These are phyloP conservation scores for Phlogophora meticulosa DNA, from an alignment of 2,888 invertebrate species.

Conservation along the genomic window DNA sequence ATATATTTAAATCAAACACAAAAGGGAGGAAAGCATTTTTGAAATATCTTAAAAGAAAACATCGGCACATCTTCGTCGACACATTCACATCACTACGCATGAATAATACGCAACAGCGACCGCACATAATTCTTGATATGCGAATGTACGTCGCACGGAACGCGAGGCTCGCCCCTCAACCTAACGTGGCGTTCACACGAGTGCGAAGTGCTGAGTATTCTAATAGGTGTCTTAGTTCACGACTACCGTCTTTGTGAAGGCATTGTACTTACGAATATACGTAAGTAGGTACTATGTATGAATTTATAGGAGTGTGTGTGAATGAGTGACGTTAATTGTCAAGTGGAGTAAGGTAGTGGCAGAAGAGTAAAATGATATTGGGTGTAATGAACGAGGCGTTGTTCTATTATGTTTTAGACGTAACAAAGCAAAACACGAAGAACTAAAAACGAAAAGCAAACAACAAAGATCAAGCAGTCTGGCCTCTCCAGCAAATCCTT, in stretches of 20 bases:
- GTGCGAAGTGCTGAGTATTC: conserved; percentile 60
- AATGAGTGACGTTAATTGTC: conserved; percentile 46
- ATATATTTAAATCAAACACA: neutral
- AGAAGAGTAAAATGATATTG: conserved; percentile 20
- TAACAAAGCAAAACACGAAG: too few species aligned
- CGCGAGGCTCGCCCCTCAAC: conserved; percentile 42
- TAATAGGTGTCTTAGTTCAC: conserved; percentile 65
- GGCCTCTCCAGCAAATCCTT: too few species aligned
- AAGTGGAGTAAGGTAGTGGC: conserved; percentile 31
- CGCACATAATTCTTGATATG: conserved; percentile 55
- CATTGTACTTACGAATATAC: conserved; percentile 27
- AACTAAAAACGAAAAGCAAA: too few species aligned
- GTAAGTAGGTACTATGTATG: conserved; percentile 4
- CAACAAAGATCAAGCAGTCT: neutral
- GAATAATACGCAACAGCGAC: conserved; percentile 52
- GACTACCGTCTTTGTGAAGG: conserved; percentile 39
- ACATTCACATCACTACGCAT: conserved; percentile 40
- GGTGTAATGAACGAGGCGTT: conserved; percentile 7
- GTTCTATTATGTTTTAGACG: conserved; percentile 4
- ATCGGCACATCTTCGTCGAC: conserved; percentile 13
- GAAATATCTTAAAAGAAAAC: neutral
- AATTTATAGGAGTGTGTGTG: conserved; percentile 5
- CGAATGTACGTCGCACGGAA: conserved; percentile 50
- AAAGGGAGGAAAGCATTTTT: neutral
- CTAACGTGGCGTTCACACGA: conserved; percentile 55